Base-by-base conservation (phyloP, 2,888 invertebrate species). In the Exephanes ischioxanthus region DNA sequence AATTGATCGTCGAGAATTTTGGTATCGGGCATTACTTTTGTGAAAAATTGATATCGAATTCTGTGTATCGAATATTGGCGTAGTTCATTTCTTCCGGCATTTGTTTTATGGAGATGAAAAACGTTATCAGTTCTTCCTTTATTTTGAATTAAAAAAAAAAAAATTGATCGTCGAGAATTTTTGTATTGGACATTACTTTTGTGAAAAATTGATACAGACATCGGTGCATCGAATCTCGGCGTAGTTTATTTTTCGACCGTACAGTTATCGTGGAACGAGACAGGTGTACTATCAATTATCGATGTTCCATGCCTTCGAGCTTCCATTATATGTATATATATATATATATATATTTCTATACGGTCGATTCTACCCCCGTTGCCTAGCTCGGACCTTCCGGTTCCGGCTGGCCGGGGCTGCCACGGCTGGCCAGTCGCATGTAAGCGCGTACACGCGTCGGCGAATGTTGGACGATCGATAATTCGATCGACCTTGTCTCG, bases 271-370 rank as follows among this genome's bases (percentile, higher is more conserved):
- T 22, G 30, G 61, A 73, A 66, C 37, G 33, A 51, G 58, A 61
- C 68, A 73, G 66, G 61, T 33, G 45, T 71, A 33, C 78, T 45
- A 85, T 87, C 86, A 87, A 87, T 88, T 88, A 87, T 87, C 76
- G 84, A 73, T 79, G 51, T 48, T 19, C 61, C 61, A 79, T 37
- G 58, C 58, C 48, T 37, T 66, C 63, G 41, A 45, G 68, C 45
- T 48, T 48, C 66, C 63, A 30, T 45, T 37, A 37, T 37, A 37
- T 37, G 0, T 37, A 37, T 37, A 7, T 7, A 37, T 7, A 70
- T 67, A 41, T 68, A 72, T 58, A 61, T n/a, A 61, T 26, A 22
- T n/a, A 48, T 48, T 33, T 51, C 72, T 37, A 7, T 51, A 51
- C 55, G 37, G 66, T 77, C 37, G 37, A 58, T 66, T 30, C 16